A percentile compares a stretch with the other conserved stretches of the same genome.
phyloP scores from a whole-genome alignment of 2,797 vertebrate species.

The Phaenicophaeus curvirostris region DNA sequence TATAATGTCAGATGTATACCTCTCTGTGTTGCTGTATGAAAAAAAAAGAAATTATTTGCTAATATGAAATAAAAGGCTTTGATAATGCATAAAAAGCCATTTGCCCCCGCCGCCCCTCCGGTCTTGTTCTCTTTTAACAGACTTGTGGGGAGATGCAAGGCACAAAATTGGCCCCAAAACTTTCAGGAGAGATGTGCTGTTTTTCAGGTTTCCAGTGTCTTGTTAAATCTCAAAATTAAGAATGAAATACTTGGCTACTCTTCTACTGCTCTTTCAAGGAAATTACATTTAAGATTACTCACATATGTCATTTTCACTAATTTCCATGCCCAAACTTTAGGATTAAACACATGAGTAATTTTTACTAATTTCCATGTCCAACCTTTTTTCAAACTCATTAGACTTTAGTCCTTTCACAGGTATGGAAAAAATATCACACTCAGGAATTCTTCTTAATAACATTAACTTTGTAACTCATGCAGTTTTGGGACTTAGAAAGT shows the following conservation, averaged over 20 bases:
- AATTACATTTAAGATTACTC: background rate
- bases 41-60: background rate
- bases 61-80: background rate
- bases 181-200: background rate
- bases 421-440: constrained; percentile 36
- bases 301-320: background rate
- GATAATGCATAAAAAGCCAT: background rate
- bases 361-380: constrained; percentile 12
- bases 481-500: constrained; percentile 32
- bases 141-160: background rate
- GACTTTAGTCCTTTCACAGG: constrained; percentile 28
- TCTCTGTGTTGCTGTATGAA: background rate
- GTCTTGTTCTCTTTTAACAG: background rate
- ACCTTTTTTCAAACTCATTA: constrained; percentile 46
- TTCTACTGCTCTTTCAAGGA: constrained; percentile 38
- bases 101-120: background rate
- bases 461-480: constrained; percentile 27
- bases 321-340: background rate
- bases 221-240: constrained; percentile 27
- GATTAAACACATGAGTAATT: background rate
- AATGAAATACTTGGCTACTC: background rate
- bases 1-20: background rate
- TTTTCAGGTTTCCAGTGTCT: background rate
- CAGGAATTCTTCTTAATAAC: constrained; percentile 40
- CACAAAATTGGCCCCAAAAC: background rate